Percentiles rank a stretch among this genome's conserved stretches.
These are phyloP conservation scores for Bacillus rossius DNA, from an alignment of 1,140 invertebrate genomes.

Conservation along the genomic window DNA sequence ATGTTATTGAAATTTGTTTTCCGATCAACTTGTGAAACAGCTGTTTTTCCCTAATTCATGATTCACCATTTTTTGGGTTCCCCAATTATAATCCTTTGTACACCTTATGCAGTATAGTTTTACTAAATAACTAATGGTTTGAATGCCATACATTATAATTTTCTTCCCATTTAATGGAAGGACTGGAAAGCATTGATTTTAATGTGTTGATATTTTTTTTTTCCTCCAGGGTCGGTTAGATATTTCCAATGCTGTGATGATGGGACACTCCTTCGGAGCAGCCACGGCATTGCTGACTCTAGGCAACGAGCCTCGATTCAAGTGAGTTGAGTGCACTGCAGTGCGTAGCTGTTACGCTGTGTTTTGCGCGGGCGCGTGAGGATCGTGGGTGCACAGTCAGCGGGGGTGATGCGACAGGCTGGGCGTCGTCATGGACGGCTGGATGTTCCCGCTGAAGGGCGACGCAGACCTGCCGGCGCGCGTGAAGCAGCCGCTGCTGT, in stretches of 20 bases:
- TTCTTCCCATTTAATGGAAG: too few relatives aligned
- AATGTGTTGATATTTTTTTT: too few relatives aligned
- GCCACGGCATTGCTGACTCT: conserved; percentile 52
- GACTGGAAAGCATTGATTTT: too few relatives aligned
- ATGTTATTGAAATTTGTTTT: too few relatives aligned
- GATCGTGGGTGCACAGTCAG: not conserved
- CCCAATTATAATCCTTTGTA: too few relatives aligned
- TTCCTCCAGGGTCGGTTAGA: conserved; percentile 49
- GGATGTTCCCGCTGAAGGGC: conserved; percentile 61
- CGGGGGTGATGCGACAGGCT: conserved; percentile 36
- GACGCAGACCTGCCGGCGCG: conserved; percentile 42
- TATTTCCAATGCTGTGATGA: conserved; percentile 45
- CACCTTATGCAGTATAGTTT: too few relatives aligned
- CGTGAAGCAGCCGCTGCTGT: conserved; percentile 51
- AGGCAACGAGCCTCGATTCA: conserved; percentile 47
- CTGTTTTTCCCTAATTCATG: too few relatives aligned
- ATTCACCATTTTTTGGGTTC: too few relatives aligned
- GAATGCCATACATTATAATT: too few relatives aligned
- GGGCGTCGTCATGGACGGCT: conserved; percentile 57
- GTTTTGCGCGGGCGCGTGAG: not conserved
- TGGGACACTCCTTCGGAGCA: conserved; percentile 65
- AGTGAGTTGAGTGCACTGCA: conserved; percentile 39
- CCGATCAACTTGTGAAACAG: too few relatives aligned
- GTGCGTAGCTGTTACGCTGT: conserved; percentile 8
- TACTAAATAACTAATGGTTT: too few relatives aligned